Percentiles rank a stretch among this genome's conserved stretches.
Evolutionary conservation across 2,888 invertebrate genomes (phyloP).

Genomic region (Scaptomyza caliginosa): DNA sequence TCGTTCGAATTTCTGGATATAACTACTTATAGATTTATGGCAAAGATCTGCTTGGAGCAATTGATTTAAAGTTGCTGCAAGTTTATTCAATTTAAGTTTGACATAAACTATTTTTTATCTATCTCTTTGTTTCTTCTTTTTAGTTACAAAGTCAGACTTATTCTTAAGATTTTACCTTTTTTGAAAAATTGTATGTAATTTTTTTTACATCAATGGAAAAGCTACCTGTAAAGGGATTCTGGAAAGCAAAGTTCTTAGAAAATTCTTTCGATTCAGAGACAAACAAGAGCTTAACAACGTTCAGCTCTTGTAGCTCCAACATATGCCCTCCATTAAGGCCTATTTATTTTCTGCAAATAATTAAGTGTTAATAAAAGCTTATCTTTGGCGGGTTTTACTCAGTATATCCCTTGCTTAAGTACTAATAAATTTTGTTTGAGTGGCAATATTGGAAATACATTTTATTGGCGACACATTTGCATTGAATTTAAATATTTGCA

Average conservation of each 20-base stretch:
- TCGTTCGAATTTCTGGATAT: not conserved
- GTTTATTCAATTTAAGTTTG: no score
- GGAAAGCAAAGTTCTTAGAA: no score
- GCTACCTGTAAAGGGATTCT: no score
- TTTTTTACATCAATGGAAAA: no score
- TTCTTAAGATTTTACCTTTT: no score
- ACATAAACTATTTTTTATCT: no score
- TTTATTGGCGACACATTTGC: conserved; percentile 20
- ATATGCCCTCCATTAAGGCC: not conserved
- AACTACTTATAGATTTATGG: not conserved
- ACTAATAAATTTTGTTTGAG: conserved; percentile 34
- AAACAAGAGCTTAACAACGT: not conserved
- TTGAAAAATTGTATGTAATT: no score
- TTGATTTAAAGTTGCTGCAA: no score
- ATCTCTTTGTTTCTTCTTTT: no score
- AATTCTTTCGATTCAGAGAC: no score
- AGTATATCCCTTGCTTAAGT: conserved; percentile 1
- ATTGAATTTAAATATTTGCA: conserved; percentile 75
- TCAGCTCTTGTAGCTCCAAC: not conserved
- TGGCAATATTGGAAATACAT: conserved; percentile 19
- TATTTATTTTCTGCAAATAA: not conserved
- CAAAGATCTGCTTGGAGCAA: not conserved
- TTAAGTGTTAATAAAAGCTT: conserved; percentile 3
- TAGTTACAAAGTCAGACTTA: no score
- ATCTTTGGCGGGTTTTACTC: not conserved